These are phyloP conservation scores for Pentalonia nigronervosa DNA, from an alignment of 1,140 invertebrate species.

Conservation along the genomic window DNA sequence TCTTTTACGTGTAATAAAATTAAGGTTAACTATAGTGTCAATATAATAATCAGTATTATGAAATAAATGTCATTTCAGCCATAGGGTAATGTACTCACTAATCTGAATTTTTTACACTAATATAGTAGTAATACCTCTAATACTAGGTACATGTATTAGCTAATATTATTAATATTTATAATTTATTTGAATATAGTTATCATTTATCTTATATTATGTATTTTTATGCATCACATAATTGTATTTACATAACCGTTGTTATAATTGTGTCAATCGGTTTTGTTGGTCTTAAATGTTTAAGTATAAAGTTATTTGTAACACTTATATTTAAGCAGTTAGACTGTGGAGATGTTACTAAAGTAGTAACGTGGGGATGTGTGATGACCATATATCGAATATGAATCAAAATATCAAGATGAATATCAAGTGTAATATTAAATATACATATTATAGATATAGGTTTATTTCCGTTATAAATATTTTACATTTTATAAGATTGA, in stretches of 20 bases:
- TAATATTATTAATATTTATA: background rate
- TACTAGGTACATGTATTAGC: background rate
- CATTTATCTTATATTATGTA: background rate
- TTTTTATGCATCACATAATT: background rate
- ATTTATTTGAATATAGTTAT: background rate
- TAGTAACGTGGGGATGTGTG: no score
- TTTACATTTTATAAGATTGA: background rate
- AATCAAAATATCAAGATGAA: background rate
- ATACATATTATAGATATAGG: no score
- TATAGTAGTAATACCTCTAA: background rate
- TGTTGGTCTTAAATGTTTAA: background rate
- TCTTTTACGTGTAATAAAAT: background rate
- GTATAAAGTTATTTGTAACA: background rate
- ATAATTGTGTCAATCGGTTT: background rate
- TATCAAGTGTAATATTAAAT: background rate
- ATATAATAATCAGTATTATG: background rate
- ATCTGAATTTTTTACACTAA: background rate
- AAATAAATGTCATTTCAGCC: background rate
- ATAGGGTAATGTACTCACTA: background rate
- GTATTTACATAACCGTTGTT: no score
- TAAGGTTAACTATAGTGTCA: background rate
- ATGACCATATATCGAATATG: background rate
- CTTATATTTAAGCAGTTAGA: background rate
- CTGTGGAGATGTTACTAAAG: no score
- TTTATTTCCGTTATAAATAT: background rate